Evolutionary conservation across 2,888 invertebrate species (phyloP).

Genomic region (Tuberolachnus salignus): DNA sequence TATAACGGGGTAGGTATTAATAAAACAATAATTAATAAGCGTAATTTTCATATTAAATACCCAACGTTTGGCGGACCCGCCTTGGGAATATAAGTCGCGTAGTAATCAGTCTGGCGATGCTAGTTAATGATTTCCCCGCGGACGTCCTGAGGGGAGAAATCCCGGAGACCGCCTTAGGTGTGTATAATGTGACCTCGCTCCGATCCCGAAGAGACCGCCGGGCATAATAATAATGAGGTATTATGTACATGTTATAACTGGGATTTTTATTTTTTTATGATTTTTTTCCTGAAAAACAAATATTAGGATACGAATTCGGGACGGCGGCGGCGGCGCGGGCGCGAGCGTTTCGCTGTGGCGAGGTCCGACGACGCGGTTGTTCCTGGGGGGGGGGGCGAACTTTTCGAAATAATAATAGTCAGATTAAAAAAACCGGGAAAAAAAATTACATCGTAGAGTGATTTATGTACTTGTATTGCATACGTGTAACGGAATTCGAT

Average conservation of each 20-base stretch:
- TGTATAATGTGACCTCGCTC: background rate
- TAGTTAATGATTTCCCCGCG: slow-evolving; percentile 40
- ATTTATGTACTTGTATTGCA: no score
- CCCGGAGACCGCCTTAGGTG: slow-evolving; percentile 21
- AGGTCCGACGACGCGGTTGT: no score
- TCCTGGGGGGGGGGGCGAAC: no score
- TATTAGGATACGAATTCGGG: no score
- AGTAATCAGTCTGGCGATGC: slow-evolving; percentile 13
- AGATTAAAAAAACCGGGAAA: no score
- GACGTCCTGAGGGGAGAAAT: slow-evolving; percentile 20
- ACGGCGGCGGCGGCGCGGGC: no score
- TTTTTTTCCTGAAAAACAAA: no score
- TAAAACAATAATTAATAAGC: slow-evolving; percentile 27
- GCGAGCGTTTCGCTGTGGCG: no score
- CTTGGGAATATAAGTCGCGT: slow-evolving; percentile 30
- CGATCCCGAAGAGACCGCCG: slow-evolving; percentile 4
- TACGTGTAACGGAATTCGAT: no score
- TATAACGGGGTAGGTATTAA: background rate
- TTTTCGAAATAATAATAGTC: no score
- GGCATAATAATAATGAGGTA: background rate
- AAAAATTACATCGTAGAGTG: no score
- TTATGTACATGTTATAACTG: background rate
- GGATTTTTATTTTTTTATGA: background rate
- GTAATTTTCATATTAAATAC: slow-evolving; percentile 48
- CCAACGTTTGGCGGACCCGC: background rate